phyloP scores from a whole-genome alignment of 2,113 vertebrate genomes.

The Chloroceryle aenea region DNA sequence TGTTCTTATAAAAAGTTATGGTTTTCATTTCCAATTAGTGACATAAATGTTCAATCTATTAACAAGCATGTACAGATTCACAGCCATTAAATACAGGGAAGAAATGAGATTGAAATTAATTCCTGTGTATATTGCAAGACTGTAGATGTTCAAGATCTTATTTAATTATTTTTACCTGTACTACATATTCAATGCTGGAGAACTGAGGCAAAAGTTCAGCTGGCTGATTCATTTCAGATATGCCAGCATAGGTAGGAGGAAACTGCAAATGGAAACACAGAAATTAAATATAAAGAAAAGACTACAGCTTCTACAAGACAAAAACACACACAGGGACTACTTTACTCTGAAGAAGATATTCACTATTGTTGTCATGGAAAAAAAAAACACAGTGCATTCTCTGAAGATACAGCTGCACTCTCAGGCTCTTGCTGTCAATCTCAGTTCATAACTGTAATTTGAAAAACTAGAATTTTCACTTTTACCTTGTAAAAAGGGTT shows the following conservation, averaged over 20 bases:
- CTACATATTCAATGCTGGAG: slow-evolving; percentile 98
- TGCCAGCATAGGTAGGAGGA: slow-evolving; percentile 95
- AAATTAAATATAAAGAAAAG: not conserved
- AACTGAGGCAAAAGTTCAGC: slow-evolving; percentile 97
- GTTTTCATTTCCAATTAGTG: not conserved
- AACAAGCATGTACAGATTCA: not conserved
- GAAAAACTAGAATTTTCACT: not conserved
- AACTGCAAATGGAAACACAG: slow-evolving; percentile 80
- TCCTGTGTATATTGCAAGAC: not conserved
- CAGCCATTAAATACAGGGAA: not conserved
- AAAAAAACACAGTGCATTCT: not conserved
- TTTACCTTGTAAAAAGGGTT: not conserved
- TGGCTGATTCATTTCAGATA: slow-evolving; percentile 96
- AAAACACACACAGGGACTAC: not conserved
- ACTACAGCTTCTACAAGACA: not conserved
- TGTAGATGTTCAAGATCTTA: not conserved
- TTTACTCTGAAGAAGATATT: not conserved
- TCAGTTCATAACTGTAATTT: not conserved
- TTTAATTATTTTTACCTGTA: slow-evolving; percentile 85
- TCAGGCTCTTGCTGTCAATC: not conserved
- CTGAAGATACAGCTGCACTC: not conserved
- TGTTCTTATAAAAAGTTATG: not conserved
- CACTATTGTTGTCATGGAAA: not conserved
- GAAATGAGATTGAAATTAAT: not conserved
- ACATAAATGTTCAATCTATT: not conserved